Evolutionary conservation across 2,113 vertebrate genomes (phyloP).

Genomic region (Oceanites oceanicus): DNA sequence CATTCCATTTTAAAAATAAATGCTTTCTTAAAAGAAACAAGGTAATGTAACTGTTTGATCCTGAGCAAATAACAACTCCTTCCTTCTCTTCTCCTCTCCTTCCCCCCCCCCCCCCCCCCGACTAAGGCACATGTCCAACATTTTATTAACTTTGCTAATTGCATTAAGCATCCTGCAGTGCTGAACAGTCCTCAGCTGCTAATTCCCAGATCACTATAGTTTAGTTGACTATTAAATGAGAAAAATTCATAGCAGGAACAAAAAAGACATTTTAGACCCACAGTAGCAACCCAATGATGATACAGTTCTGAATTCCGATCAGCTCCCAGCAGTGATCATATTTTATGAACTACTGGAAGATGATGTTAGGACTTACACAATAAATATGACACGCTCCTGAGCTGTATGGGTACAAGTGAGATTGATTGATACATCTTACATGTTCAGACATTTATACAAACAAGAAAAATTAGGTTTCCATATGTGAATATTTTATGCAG

Average conservation of each 20-base stretch:
- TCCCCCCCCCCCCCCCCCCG: background rate
- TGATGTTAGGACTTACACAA: background rate
- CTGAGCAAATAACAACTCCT: background rate
- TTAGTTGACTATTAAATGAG: constrained; percentile 4
- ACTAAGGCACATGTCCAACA: constrained; percentile 5
- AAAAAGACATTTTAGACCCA: background rate
- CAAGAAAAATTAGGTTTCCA: constrained; percentile 17
- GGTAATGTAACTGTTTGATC: background rate
- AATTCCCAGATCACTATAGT: background rate
- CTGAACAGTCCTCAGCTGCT: constrained; percentile 9
- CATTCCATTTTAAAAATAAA: background rate
- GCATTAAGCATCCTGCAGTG: constrained; percentile 13
- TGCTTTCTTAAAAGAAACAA: background rate
- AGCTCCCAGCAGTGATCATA: background rate
- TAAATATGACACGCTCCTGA: background rate
- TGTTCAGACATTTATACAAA: constrained; percentile 5
- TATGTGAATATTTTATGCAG: constrained; percentile 39
- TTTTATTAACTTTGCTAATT: constrained; percentile 55
- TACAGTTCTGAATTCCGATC: background rate
- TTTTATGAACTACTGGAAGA: constrained; percentile 8
- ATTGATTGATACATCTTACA: constrained; percentile 5
- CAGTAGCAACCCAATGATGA: background rate
- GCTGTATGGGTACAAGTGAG: background rate
- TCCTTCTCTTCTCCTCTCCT: background rate
- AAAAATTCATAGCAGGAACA: background rate